Percentiles rank a stretch among this genome's conserved stretches.
These are phyloP conservation scores for Epinephelus coioides DNA, from an alignment of 2,797 vertebrate genomes.

Conservation along the genomic window DNA sequence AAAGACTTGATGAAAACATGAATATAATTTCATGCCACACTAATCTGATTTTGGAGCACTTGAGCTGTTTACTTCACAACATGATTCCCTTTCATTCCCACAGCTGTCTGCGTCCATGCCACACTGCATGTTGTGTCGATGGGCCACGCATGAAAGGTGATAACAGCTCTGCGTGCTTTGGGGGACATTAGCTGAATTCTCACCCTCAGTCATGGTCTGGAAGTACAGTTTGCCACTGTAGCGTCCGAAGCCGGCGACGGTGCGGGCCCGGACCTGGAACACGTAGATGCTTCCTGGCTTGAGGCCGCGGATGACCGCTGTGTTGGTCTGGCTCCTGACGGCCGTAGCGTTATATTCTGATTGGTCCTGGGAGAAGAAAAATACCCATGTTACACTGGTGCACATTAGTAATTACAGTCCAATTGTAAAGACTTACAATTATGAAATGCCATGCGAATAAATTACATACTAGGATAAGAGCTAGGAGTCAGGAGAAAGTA, in stretches of 20 bases:
- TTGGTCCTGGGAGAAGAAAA: constrained; percentile 87
- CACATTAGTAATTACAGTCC: constrained; percentile 55
- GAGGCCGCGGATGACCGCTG: constrained; percentile 93
- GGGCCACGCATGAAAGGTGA: constrained; percentile 63
- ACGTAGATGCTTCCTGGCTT: constrained; percentile 97
- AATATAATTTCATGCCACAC: constrained; percentile 16
- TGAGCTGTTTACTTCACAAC: constrained; percentile 55
- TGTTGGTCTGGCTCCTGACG: constrained; percentile 97
- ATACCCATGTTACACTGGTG: constrained; percentile 20
- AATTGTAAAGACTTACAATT: constrained; percentile 31
- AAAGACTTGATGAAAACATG: constrained; percentile 4
- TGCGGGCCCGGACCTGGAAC: constrained; percentile 98
- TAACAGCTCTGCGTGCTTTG: constrained; percentile 69
- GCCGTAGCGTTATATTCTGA: constrained; percentile 93
- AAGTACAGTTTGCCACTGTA: constrained; percentile 99
- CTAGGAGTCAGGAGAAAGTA: background rate
- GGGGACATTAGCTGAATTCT: constrained; percentile 71
- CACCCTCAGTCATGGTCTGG: constrained; percentile 99
- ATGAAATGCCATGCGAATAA: constrained; percentile 35
- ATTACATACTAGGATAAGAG: constrained; percentile 31
- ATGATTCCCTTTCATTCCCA: constrained; percentile 45
- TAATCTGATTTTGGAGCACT: constrained; percentile 35
- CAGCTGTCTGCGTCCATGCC: constrained; percentile 67
- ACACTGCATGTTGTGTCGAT: constrained; percentile 36
- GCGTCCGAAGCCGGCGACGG: constrained; percentile 97